Conservation (phyloP, 2,888 invertebrate species). For the Eupithecia inturbata region DNA sequence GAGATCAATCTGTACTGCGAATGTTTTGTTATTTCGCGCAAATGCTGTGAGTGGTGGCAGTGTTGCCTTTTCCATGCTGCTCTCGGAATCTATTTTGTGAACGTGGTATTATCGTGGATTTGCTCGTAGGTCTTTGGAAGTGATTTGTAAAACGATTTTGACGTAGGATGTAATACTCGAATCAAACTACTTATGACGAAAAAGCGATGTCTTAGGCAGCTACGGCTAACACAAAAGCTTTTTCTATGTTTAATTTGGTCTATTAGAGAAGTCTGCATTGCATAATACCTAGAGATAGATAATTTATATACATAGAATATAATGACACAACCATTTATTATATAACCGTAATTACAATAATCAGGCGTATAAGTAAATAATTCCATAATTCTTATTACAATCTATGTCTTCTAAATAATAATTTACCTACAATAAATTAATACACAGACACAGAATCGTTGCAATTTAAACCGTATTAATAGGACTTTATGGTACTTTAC, state of each 20-base stretch:
- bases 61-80: neutral
- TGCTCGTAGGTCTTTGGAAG: neutral
- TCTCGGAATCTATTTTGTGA: neutral
- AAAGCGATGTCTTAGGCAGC: neutral
- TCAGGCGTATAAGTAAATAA: no score
- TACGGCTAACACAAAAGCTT: neutral
- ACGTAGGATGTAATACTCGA: neutral
- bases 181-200: neutral
- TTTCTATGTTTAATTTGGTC: neutral
- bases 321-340: no score
- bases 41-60: neutral
- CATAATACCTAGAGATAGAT: neutral
- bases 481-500: neutral
- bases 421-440: neutral
- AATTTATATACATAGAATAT: no score
- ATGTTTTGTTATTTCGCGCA: neutral
- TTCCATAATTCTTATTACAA: no score
- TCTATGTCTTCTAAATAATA: no score
- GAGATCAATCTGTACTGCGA: slow-evolving; percentile 10
- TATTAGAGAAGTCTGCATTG: neutral
- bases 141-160: neutral
- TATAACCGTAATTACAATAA: no score
- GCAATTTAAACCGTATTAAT: slow-evolving; percentile 8
- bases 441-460: neutral
- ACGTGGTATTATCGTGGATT: neutral